These are phyloP conservation scores for Mola mola DNA, from an alignment of 2,113 vertebrate genomes.

Conservation along the genomic window DNA sequence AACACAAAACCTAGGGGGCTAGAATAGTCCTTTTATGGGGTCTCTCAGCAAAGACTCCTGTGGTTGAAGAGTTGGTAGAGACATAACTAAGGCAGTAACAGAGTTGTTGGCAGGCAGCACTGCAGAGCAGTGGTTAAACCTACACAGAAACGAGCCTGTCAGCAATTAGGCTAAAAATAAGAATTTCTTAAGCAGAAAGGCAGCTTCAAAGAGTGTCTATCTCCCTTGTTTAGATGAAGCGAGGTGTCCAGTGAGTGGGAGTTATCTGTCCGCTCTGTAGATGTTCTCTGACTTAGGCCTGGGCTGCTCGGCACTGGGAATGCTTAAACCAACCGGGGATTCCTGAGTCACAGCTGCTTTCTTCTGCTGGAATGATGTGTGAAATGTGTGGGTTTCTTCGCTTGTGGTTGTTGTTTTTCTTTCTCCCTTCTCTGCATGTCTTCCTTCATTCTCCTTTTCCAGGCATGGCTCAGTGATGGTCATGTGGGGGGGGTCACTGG, in stretches of 20 bases:
- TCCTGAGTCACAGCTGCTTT: slow-evolving; percentile 76
- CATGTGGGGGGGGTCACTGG: background rate
- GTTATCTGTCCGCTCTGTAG: slow-evolving; percentile 55
- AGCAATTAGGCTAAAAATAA: slow-evolving; percentile 71
- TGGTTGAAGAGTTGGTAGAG: slow-evolving; percentile 36
- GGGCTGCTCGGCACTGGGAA: slow-evolving; percentile 49
- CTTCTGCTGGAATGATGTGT: slow-evolving; percentile 71
- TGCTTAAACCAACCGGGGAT: slow-evolving; percentile 67
- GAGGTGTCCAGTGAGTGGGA: slow-evolving; percentile 41
- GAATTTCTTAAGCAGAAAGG: slow-evolving; percentile 55
- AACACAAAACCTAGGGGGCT: slow-evolving; percentile 52
- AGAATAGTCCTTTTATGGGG: slow-evolving; percentile 73
- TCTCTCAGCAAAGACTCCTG: slow-evolving; percentile 50
- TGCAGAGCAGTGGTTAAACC: slow-evolving; percentile 42
- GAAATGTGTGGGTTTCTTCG: slow-evolving; percentile 76
- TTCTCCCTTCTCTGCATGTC: slow-evolving; percentile 20
- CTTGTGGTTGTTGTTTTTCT: slow-evolving; percentile 58
- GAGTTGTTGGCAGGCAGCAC: slow-evolving; percentile 49
- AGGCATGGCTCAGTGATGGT: slow-evolving; percentile 45
- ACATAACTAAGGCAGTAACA: slow-evolving; percentile 64
- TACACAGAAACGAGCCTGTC: slow-evolving; percentile 60
- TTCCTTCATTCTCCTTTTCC: slow-evolving; percentile 56
- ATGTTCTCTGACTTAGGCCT: slow-evolving; percentile 48
- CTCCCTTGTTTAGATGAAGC: slow-evolving; percentile 52
- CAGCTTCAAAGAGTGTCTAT: slow-evolving; percentile 51